Conservation (phyloP, 2,888 invertebrate genomes). For the Erebia epiphron region DNA sequence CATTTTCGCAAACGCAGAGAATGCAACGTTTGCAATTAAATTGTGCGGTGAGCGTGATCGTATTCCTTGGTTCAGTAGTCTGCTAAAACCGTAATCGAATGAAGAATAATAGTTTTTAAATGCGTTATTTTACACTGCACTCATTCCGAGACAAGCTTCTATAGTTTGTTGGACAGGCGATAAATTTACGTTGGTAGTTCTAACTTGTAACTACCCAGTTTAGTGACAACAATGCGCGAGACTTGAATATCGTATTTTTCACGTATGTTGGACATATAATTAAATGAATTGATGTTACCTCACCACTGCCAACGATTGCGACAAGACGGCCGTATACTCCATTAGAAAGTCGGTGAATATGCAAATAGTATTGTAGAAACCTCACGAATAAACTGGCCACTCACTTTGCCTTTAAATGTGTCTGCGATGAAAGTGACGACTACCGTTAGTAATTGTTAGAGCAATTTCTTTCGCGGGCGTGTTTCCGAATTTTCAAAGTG, state of each 20-base stretch:
- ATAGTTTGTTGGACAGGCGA: background rate
- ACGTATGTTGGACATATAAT: constrained; percentile 57
- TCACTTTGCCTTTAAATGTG: constrained; percentile 80
- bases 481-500: constrained; percentile 55
- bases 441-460: constrained; percentile 79
- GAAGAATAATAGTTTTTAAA: constrained; percentile 62
- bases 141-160: constrained; percentile 50
- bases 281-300: constrained; percentile 80
- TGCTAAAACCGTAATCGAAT: constrained; percentile 56
- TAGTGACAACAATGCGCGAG: constrained; percentile 66
- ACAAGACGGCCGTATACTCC: constrained; percentile 80
- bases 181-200: no score
- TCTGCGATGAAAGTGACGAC: constrained; percentile 81
- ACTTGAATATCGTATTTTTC: constrained; percentile 63
- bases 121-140: constrained; percentile 57
- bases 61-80: constrained; percentile 53
- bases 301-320: constrained; percentile 76
- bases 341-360: constrained; percentile 83
- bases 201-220: background rate
- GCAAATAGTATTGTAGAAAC: constrained; percentile 83
- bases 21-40: constrained; percentile 50
- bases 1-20: constrained; percentile 55
- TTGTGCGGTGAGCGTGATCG: constrained; percentile 47
- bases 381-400: constrained; percentile 82
- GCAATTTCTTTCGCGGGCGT: constrained; percentile 65